Evolutionary conservation across 2,888 invertebrate genomes (phyloP).

Genomic region (Uloborus plumipes): DNA sequence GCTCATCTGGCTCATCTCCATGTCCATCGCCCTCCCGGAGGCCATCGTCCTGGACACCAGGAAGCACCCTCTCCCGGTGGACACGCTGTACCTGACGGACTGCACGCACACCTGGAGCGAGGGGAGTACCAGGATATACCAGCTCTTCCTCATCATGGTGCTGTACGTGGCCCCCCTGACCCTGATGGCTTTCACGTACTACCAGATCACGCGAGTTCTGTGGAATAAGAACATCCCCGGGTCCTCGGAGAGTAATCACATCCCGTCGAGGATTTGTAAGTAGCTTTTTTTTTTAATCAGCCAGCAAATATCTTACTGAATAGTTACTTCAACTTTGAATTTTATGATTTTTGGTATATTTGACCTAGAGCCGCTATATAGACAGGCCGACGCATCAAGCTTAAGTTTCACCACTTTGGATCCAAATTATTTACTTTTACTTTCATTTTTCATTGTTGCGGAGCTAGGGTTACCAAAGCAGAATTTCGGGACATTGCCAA

Average conservation of each 20-base stretch:
- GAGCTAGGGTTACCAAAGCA: too few species aligned
- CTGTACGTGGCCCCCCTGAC: slow-evolving; percentile 86
- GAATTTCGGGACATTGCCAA: too few species aligned
- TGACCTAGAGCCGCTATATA: too few species aligned
- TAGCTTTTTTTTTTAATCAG: neutral
- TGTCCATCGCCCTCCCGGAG: slow-evolving; percentile 77
- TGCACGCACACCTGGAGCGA: slow-evolving; percentile 81
- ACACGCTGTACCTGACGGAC: slow-evolving; percentile 77
- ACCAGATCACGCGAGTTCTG: slow-evolving; percentile 84
- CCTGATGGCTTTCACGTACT: slow-evolving; percentile 87
- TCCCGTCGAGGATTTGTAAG: slow-evolving; percentile 31
- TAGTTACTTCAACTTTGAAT: too few species aligned
- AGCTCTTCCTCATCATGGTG: slow-evolving; percentile 72
- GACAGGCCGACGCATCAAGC: too few species aligned
- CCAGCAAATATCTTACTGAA: neutral
- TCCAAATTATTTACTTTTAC: too few species aligned
- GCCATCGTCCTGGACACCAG: slow-evolving; percentile 77
- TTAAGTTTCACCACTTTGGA: too few species aligned
- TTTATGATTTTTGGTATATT: too few species aligned
- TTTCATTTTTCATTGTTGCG: too few species aligned
- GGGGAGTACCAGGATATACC: slow-evolving; percentile 75
- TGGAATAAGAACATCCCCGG: slow-evolving; percentile 87
- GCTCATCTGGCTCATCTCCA: slow-evolving; percentile 85
- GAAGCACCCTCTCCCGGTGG: slow-evolving; percentile 75
- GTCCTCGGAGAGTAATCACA: slow-evolving; percentile 52